These are phyloP conservation scores for Suillia variegata DNA, from an alignment of 2,888 invertebrate genomes.

Conservation along the genomic window DNA sequence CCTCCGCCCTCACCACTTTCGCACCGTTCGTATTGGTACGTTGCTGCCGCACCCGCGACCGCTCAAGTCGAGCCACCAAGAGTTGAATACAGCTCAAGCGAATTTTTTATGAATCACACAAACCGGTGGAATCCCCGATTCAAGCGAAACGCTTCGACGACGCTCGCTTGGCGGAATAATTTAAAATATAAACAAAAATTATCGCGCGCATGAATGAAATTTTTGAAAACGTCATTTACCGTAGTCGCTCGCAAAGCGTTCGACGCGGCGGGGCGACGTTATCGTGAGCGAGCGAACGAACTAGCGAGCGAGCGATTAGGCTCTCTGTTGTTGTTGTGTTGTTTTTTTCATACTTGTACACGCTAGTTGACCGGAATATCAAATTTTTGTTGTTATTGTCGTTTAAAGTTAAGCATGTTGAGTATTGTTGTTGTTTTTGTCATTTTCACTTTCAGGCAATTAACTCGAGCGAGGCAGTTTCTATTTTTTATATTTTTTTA, in stretches of 20 bases:
- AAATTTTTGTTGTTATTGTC: too few relatives aligned
- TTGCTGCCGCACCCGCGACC: not conserved
- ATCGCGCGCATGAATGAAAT: conserved; percentile 17
- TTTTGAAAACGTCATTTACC: not conserved
- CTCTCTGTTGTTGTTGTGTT: too few relatives aligned
- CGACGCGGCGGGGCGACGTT: not conserved
- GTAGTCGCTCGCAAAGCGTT: not conserved
- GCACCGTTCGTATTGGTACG: not conserved
- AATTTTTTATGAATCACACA: conserved; percentile 16
- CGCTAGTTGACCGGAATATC: too few relatives aligned
- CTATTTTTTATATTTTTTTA: too few relatives aligned
- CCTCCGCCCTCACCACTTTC: too few relatives aligned
- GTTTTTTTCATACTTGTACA: too few relatives aligned
- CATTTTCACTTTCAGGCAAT: too few relatives aligned
- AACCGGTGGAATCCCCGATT: conserved; percentile 42
- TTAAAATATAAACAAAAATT: conserved; percentile 11
- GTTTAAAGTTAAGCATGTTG: too few relatives aligned
- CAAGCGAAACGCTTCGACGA: not conserved
- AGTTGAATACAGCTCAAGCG: not conserved
- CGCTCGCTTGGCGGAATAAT: not conserved
- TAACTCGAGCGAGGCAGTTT: too few relatives aligned
- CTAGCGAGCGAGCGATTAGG: too few relatives aligned
- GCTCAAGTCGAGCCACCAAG: too few relatives aligned
- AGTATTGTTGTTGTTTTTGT: too few relatives aligned
- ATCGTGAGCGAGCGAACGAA: not conserved